Base-by-base conservation (phyloP, 2,888 invertebrate species). In the Amitus sp. region DNA sequence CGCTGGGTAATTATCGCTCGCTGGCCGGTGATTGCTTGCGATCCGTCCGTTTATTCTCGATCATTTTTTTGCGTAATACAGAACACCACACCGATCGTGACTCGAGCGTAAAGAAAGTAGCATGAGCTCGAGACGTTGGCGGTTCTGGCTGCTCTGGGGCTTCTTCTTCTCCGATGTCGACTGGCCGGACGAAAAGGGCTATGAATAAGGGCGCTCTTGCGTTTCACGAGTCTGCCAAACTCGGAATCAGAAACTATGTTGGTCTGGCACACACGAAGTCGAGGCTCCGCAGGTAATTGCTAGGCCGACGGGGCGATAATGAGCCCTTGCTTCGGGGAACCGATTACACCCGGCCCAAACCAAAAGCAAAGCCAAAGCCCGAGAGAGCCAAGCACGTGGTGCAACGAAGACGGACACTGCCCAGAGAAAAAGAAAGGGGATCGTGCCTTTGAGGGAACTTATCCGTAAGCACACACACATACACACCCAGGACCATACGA, bases 271-370 rank as follows among this genome's bases (percentile, higher is more conserved):
- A 77, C 74, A 78, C 75, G 73, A 74, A 79, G 78, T 74, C 71
- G 74, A 79, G 76, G 76, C 74, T 78, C 76, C 77, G 78, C 80
- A 80, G 80, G 82, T 81, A 82, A 82, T 82, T 82, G 82, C 80
- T 79, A 79, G 80, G 79, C 82, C 82, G 82, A 79, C 81, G 82
- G 82, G 82, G 81, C 82, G 82, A 81, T 82, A 82, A 82, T 82
- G 82, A 82, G 82, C 79, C 79, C 75, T 75, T 80, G 81, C 79
- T 81, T 82, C 82, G 82, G 72, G 77, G 82, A 81, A 82, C 80
- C 82, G 82, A 82, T 82, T 82, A 82, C 81, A 77, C 77, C 76
- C 76, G 78, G 77, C 75, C 77, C 77, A 69, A 77, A 74, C 74
- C 79, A 74, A 77, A 78, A 78, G 76, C 76, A 69, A 73, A 73